Percentiles rank a stretch among this genome's conserved stretches.
phyloP scores from a whole-genome alignment of 2,113 vertebrate species.

The Myxocyprinus asiaticus region DNA sequence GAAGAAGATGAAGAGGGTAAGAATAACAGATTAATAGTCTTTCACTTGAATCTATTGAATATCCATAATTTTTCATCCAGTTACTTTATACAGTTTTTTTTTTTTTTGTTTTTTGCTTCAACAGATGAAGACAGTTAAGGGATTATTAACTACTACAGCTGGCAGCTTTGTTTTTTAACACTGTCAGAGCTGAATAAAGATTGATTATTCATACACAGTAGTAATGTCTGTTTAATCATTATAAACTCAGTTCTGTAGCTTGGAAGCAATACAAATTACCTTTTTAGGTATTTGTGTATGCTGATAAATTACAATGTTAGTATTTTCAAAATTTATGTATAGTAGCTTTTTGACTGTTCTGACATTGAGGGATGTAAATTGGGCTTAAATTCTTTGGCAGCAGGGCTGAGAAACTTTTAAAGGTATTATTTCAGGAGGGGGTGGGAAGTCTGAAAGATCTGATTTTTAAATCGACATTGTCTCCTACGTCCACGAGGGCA shows the following conservation, averaged over 20 bases:
- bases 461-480: too few species aligned
- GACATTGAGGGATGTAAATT: too few species aligned
- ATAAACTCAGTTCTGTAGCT: background rate
- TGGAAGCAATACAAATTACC: background rate
- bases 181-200: constrained; percentile 33
- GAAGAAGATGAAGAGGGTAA: constrained; percentile 89
- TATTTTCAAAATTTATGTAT: too few species aligned
- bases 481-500: too few species aligned
- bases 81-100: background rate
- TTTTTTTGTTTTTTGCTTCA: background rate
- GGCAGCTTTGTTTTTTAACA: background rate
- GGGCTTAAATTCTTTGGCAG: too few species aligned
- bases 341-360: background rate
- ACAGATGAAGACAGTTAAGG: constrained; percentile 39
- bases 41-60: background rate
- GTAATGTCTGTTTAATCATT: background rate
- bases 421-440: too few species aligned
- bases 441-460: too few species aligned
- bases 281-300: too few species aligned
- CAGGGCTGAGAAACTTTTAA: too few species aligned
- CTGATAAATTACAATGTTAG: background rate
- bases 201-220: background rate
- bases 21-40: background rate
- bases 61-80: background rate
- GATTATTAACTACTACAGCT: background rate